These are phyloP conservation scores for Monomorium pharaonis DNA, from an alignment of 1,140 invertebrate genomes.

Conservation along the genomic window DNA sequence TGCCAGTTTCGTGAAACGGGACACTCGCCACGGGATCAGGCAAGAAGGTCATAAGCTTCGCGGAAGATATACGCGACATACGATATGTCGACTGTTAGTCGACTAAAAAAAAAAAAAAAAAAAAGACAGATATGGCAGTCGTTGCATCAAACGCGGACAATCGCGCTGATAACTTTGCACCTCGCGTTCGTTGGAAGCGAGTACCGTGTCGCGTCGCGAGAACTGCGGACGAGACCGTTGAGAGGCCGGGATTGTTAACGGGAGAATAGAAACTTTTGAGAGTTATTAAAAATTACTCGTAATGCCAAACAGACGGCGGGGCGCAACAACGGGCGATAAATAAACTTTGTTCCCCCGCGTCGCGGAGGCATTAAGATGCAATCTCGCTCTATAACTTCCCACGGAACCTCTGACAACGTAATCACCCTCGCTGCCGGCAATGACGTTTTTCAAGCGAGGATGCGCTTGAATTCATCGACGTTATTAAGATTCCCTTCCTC, in stretches of 20 bases:
- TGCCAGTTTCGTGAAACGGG: constrained; percentile 45
- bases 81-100: constrained; percentile 27
- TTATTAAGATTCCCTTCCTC: constrained; percentile 38
- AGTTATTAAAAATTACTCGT: constrained; percentile 46
- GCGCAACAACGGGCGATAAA: constrained; percentile 26
- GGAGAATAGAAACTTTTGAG: constrained; percentile 23
- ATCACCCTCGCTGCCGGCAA: constrained; percentile 47
- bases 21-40: constrained; percentile 22
- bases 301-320: constrained; percentile 7
- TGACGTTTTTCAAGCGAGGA: constrained; percentile 32
- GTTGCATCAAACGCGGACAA: background rate
- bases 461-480: constrained; percentile 24
- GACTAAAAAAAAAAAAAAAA: constrained; percentile 8
- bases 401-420: constrained; percentile 38
- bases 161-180: constrained; percentile 6
- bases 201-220: background rate
- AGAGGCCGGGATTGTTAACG: background rate
- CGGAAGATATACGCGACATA: constrained; percentile 48
- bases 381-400: constrained; percentile 48
- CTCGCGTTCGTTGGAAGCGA: background rate
- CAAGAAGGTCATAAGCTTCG: constrained; percentile 35
- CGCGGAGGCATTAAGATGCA: constrained; percentile 47
- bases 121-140: background rate
- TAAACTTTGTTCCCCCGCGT: constrained; percentile 43
- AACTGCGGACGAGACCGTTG: background rate